phyloP scores from a whole-genome alignment of 2,113 vertebrate species.

The Excalfactoria chinensis region DNA sequence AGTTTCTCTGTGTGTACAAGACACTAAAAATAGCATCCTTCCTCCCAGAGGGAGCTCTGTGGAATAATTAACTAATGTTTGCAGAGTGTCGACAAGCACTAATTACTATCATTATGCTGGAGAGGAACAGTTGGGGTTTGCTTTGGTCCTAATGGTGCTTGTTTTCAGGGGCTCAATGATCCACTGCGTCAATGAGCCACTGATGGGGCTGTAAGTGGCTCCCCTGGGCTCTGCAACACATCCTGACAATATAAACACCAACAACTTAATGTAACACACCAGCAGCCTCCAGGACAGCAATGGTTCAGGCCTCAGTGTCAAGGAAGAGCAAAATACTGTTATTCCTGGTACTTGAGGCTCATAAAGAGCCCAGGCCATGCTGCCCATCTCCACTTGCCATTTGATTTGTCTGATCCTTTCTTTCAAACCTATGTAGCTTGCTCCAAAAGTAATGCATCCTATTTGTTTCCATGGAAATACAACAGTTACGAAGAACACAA shows the following conservation, averaged over 20 bases:
- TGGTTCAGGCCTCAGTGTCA: not conserved
- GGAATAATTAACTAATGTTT: constrained; percentile 39
- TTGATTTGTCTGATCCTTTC: not conserved
- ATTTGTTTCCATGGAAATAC: no score
- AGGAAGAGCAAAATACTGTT: not conserved
- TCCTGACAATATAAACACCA: constrained; percentile 6
- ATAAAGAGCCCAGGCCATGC: not conserved
- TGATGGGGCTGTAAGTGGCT: constrained; percentile 36
- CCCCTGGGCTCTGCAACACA: not conserved
- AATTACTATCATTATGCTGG: constrained; percentile 48
- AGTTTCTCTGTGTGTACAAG: not conserved
- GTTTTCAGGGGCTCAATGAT: constrained; percentile 2
- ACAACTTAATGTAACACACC: constrained; percentile 18
- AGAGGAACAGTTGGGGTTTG: constrained; percentile 3
- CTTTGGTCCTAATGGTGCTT: constrained; percentile 24
- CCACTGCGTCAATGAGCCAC: not conserved
- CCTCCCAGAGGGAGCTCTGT: not conserved
- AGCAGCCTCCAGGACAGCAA: not conserved
- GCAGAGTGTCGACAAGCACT: constrained; percentile 20
- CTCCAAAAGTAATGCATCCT: no score
- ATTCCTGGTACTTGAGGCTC: not conserved
- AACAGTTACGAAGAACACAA: no score
- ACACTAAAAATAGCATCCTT: not conserved
- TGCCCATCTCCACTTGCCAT: not conserved
- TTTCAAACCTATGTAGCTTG: no score